Evolutionary conservation across 2,113 vertebrate genomes (phyloP).

Genomic region (Cavia porcellus): DNA sequence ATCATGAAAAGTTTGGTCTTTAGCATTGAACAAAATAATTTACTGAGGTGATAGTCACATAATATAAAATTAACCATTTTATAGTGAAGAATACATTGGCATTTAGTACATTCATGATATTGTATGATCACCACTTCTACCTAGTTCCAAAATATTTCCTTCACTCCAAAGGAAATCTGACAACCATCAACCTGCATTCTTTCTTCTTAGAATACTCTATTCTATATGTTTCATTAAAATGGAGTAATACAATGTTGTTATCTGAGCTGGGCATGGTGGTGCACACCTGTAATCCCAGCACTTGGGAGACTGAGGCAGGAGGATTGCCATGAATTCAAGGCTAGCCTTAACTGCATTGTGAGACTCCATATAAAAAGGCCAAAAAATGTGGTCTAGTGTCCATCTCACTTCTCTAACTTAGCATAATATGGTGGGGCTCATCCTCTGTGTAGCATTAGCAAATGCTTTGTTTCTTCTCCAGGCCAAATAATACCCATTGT

Average conservation of each 20-base stretch:
- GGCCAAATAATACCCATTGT: neutral
- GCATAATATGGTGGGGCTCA: neutral
- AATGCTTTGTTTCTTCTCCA: neutral
- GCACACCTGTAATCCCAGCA: too few species aligned
- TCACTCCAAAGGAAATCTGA: neutral
- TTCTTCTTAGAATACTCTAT: neutral
- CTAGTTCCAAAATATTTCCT: neutral
- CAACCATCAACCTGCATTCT: neutral
- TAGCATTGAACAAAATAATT: slow-evolving; percentile 1
- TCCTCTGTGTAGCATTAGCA: neutral
- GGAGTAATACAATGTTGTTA: too few species aligned
- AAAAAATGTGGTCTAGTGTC: neutral
- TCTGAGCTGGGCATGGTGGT: too few species aligned
- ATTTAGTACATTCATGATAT: neutral
- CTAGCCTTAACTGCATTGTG: too few species aligned
- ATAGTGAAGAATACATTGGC: neutral
- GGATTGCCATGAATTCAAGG: too few species aligned
- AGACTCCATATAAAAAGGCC: too few species aligned
- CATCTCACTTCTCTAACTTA: neutral
- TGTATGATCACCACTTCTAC: neutral
- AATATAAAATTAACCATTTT: slow-evolving; percentile 6
- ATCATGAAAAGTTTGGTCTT: neutral
- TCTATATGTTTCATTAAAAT: neutral
- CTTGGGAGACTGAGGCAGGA: too few species aligned
- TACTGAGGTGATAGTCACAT: slow-evolving; percentile 2